Evolutionary conservation across 2,113 vertebrate species (phyloP).

Genomic region (Lipophrys pholis): DNA sequence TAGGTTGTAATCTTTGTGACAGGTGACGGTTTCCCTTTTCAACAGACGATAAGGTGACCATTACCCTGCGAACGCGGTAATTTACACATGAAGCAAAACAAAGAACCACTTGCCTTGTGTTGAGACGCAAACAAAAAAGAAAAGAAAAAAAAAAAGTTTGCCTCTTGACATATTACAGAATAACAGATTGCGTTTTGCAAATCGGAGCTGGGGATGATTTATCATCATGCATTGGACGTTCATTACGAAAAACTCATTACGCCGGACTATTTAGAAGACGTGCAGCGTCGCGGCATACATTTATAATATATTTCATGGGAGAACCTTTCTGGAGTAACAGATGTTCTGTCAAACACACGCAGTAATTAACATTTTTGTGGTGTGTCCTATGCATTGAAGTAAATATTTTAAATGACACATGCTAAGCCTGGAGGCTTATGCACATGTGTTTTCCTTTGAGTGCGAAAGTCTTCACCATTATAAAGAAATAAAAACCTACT

Average conservation of each 20-base stretch:
- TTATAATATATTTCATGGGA: slow-evolving; percentile 54
- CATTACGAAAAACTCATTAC: slow-evolving; percentile 69
- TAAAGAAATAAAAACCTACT: neutral
- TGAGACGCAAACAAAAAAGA: neutral
- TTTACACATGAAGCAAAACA: slow-evolving; percentile 58
- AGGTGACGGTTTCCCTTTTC: slow-evolving; percentile 48
- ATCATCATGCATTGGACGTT: slow-evolving; percentile 61
- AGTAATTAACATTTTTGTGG: slow-evolving; percentile 54
- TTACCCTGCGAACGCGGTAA: slow-evolving; percentile 48
- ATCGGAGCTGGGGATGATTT: slow-evolving; percentile 54
- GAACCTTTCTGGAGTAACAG: slow-evolving; percentile 58
- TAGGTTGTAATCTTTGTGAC: slow-evolving; percentile 43
- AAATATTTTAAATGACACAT: slow-evolving; percentile 43
- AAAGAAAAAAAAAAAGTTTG: slow-evolving; percentile 42
- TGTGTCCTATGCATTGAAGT: slow-evolving; percentile 14
- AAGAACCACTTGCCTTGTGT: slow-evolving; percentile 27
- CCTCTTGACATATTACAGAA: slow-evolving; percentile 50
- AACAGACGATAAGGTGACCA: slow-evolving; percentile 42
- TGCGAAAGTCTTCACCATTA: slow-evolving; percentile 6
- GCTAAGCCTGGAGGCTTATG: neutral
- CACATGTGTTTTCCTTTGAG: slow-evolving; percentile 22
- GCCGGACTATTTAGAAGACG: slow-evolving; percentile 56
- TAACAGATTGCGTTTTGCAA: slow-evolving; percentile 68
- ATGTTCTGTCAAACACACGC: slow-evolving; percentile 63
- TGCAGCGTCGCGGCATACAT: slow-evolving; percentile 43